These are phyloP conservation scores for Pammene aurita DNA, from an alignment of 2,888 invertebrate genomes.

Conservation along the genomic window DNA sequence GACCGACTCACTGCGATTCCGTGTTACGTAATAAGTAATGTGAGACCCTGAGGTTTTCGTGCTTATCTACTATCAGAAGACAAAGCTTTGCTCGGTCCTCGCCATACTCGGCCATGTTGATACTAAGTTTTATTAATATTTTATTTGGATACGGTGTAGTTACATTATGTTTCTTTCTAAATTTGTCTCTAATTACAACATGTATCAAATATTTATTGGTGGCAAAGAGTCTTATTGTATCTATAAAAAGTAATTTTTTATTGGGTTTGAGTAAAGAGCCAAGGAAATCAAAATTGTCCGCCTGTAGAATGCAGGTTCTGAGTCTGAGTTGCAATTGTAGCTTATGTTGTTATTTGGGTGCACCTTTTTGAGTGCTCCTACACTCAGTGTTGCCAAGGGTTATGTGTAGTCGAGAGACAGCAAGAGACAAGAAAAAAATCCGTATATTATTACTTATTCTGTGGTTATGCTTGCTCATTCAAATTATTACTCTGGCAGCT, in stretches of 20 bases:
- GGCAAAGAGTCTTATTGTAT: slow-evolving; percentile 43
- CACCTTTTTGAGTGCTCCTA: not conserved
- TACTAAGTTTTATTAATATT: slow-evolving; percentile 44
- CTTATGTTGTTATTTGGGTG: slow-evolving; percentile 2
- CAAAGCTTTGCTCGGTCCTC: not conserved
- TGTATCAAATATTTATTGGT: slow-evolving; percentile 46
- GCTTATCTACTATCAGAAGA: not conserved
- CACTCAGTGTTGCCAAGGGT: not conserved
- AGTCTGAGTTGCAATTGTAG: slow-evolving; percentile 42
- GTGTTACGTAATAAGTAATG: not conserved
- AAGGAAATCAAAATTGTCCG: slow-evolving; percentile 70
- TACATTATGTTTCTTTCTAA: slow-evolving; percentile 53
- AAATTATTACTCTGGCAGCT: slow-evolving; percentile 13
- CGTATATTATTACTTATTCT: no score
- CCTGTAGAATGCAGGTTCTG: slow-evolving; percentile 66
- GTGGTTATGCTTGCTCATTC: not conserved
- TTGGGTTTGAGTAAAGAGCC: slow-evolving; percentile 58
- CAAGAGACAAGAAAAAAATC: no score
- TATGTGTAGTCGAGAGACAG: no score
- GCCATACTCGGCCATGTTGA: slow-evolving; percentile 45
- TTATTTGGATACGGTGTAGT: slow-evolving; percentile 48
- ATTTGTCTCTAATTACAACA: slow-evolving; percentile 52
- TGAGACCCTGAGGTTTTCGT: slow-evolving; percentile 5
- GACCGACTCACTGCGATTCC: not conserved
- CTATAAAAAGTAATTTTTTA: slow-evolving; percentile 35